Conservation (phyloP, 2,113 vertebrate genomes). For the Toxotes jaculatrix region DNA sequence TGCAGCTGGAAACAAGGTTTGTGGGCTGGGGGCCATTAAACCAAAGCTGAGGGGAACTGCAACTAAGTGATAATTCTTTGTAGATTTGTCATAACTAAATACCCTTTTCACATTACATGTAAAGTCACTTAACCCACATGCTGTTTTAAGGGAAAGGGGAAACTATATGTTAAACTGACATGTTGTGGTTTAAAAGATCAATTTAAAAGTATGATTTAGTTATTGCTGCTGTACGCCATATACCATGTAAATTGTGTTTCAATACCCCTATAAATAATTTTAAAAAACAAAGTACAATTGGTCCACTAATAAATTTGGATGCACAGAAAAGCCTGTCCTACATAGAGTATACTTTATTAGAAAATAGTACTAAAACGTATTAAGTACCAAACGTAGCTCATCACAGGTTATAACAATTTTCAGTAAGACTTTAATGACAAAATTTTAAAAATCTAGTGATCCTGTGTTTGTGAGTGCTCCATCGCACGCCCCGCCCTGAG, state of each 20-base stretch:
- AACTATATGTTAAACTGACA: neutral
- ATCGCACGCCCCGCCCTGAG: constrained; percentile 65
- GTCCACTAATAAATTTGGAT: neutral
- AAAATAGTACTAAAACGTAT: neutral
- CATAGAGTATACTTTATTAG: no score
- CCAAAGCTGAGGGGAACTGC: neutral
- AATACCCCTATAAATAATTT: no score
- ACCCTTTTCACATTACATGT: neutral
- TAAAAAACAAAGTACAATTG: neutral
- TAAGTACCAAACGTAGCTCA: neutral
- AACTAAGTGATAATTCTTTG: neutral
- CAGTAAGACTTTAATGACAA: neutral
- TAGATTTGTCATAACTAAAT: neutral
- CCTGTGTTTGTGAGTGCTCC: neutral
- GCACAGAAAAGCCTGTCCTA: no score
- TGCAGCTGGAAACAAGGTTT: neutral
- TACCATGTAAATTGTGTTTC: neutral
- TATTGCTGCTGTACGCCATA: neutral
- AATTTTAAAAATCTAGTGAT: neutral
- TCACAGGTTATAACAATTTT: neutral
- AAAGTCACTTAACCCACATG: neutral
- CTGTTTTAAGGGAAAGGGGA: neutral
- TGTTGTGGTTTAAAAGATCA: neutral
- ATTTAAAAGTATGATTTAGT: neutral
- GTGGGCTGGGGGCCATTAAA: neutral